These are phyloP conservation scores for Plutella xylostella DNA, from an alignment of 2,888 invertebrate species.

Conservation along the genomic window DNA sequence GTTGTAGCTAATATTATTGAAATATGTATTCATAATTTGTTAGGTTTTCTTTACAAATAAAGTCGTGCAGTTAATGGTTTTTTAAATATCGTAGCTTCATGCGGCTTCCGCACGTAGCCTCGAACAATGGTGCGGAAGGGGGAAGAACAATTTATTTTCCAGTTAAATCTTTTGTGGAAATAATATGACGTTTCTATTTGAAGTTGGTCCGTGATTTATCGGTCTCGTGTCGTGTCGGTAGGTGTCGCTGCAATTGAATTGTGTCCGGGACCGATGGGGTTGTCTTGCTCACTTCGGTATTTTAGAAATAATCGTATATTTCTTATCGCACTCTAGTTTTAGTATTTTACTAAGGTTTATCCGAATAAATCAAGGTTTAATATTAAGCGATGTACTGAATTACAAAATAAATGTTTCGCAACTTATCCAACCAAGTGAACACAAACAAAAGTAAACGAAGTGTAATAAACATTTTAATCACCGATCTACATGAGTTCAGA, in stretches of 20 bases:
- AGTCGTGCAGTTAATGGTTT: slow-evolving; percentile 66
- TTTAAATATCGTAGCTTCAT: slow-evolving; percentile 59
- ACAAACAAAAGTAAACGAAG: too few species aligned
- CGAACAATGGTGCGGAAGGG: slow-evolving; percentile 59
- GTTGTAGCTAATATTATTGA: background rate
- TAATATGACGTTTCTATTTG: slow-evolving; percentile 72
- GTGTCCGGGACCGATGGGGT: slow-evolving; percentile 27
- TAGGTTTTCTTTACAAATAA: slow-evolving; percentile 10
- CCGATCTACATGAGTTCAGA: too few species aligned
- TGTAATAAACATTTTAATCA: too few species aligned
- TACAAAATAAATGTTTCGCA: too few species aligned
- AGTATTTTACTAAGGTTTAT: too few species aligned
- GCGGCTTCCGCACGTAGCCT: slow-evolving; percentile 63
- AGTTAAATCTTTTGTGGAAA: slow-evolving; percentile 72
- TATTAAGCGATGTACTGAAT: too few species aligned
- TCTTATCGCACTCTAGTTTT: too few species aligned
- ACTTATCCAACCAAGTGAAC: too few species aligned
- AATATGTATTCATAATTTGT: background rate
- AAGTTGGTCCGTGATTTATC: slow-evolving; percentile 67
- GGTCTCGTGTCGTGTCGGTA: slow-evolving; percentile 51
- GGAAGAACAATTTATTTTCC: slow-evolving; percentile 70
- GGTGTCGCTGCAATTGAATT: slow-evolving; percentile 31
- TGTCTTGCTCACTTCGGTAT: background rate
- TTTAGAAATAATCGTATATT: too few species aligned
- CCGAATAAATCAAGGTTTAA: too few species aligned